Percentiles rank a stretch among this genome's conserved stretches.
Evolutionary conservation across 1,140 invertebrate species (phyloP).

Genomic region (Bombus waltoni): DNA sequence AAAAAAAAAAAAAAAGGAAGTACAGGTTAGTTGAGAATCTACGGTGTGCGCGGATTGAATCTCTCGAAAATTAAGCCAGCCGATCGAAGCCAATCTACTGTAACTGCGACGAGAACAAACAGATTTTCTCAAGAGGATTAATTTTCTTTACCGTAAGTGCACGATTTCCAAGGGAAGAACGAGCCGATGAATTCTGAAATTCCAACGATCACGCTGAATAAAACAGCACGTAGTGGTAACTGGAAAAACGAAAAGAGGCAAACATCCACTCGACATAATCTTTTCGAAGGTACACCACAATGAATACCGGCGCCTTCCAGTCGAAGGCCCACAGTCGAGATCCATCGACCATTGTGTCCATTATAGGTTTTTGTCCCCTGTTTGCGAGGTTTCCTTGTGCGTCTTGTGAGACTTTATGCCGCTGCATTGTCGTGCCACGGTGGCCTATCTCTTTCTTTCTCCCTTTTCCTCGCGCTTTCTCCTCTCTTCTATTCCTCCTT

Average conservation of each 20-base stretch:
- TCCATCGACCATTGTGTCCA: conserved; percentile 69
- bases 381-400: conserved; percentile 52
- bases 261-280: conserved; percentile 71
- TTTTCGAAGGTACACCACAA: conserved; percentile 59
- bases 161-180: background rate
- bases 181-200: background rate
- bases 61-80: background rate
- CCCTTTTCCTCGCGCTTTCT: background rate
- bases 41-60: background rate
- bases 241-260: conserved; percentile 49
- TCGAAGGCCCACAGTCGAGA: conserved; percentile 54
- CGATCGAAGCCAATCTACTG: background rate
- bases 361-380: conserved; percentile 64
- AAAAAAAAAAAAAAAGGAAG: no score
- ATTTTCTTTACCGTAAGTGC: background rate
- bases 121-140: background rate
- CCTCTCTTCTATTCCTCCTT: background rate
- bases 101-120: background rate
- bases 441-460: conserved; percentile 19
- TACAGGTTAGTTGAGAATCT: conserved; percentile 37
- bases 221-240: background rate
- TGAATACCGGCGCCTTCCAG: conserved; percentile 67
- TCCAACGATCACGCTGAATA: background rate
- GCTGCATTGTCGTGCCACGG: conserved; percentile 61
- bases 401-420: conserved; percentile 62